phyloP scores from a whole-genome alignment of 2,888 invertebrate species.

The Drosophila phalerata region DNA sequence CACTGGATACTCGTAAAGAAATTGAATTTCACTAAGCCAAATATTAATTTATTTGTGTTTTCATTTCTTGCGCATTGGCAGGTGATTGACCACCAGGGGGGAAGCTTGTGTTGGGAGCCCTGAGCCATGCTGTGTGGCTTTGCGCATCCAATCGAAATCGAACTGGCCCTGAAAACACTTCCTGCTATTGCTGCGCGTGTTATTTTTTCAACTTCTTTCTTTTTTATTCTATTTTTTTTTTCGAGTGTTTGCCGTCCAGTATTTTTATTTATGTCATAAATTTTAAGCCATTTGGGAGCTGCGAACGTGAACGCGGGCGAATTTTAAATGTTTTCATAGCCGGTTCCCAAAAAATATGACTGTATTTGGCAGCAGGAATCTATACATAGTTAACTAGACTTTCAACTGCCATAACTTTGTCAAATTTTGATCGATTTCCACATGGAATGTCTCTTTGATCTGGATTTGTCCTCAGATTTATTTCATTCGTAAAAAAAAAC shows the following conservation, averaged over 20 bases:
- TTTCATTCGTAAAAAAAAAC: slow-evolving; percentile 1
- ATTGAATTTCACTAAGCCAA: slow-evolving; percentile 80
- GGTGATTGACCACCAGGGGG: slow-evolving; percentile 65
- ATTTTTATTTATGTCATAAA: slow-evolving; percentile 79
- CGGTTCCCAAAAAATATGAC: slow-evolving; percentile 15
- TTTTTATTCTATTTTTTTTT: slow-evolving; percentile 23
- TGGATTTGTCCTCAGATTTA: slow-evolving; percentile 24
- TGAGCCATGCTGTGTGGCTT: slow-evolving; percentile 54
- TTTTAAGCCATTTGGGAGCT: slow-evolving; percentile 81
- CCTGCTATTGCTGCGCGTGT: slow-evolving; percentile 34
- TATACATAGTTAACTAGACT: slow-evolving; percentile 29
- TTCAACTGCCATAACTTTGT: slow-evolving; percentile 30
- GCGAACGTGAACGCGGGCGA: slow-evolving; percentile 64
- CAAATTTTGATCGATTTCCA: slow-evolving; percentile 41
- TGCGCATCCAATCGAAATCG: slow-evolving; percentile 72
- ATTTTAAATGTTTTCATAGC: slow-evolving; percentile 66
- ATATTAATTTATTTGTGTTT: slow-evolving; percentile 81
- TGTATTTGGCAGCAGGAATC: slow-evolving; percentile 14
- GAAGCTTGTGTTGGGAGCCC: not conserved
- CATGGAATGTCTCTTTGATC: slow-evolving; percentile 33
- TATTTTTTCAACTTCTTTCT: slow-evolving; percentile 14
- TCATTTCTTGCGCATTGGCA: slow-evolving; percentile 71
- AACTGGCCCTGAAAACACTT: slow-evolving; percentile 52
- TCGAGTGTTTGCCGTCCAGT: slow-evolving; percentile 57
- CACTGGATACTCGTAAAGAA: slow-evolving; percentile 68